Percentiles rank a stretch among this genome's conserved stretches.
Conservation (phyloP, 2,113 vertebrate species). For the Oryctolagus cuniculus region DNA sequence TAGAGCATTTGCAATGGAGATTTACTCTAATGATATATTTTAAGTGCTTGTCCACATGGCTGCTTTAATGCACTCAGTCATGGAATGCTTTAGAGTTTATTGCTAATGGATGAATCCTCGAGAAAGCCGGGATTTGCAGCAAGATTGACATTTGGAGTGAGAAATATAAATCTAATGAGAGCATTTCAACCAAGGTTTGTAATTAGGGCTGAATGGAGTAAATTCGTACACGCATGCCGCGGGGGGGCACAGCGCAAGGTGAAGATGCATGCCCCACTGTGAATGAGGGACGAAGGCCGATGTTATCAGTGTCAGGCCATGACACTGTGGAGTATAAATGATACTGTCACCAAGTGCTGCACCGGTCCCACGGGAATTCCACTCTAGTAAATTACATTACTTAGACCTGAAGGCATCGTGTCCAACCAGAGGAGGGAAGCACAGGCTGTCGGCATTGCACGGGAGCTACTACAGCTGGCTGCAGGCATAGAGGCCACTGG, state of each 20-base stretch:
- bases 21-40: conserved; percentile 86
- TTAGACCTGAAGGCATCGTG: conserved; percentile 91
- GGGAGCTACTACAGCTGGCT: conserved; percentile 84
- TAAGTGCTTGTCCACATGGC: conserved; percentile 82
- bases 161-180: conserved; percentile 88
- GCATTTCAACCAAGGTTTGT: conserved; percentile 87
- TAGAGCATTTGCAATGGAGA: conserved; percentile 86
- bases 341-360: conserved; percentile 90
- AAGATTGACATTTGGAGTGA: conserved; percentile 87
- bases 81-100: conserved; percentile 87
- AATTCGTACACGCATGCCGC: conserved; percentile 82
- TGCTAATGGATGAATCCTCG: conserved; percentile 87
- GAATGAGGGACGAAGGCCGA: conserved; percentile 87
- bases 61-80: conserved; percentile 84
- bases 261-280: conserved; percentile 84
- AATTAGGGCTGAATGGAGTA: conserved; percentile 89
- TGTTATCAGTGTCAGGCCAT: conserved; percentile 88
- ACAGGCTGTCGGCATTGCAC: conserved; percentile 87
- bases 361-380: conserved; percentile 89
- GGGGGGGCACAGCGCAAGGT: conserved; percentile 89
- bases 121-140: conserved; percentile 87
- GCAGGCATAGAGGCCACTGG: conserved; percentile 76
- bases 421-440: conserved; percentile 87
- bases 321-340: conserved; percentile 90
- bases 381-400: conserved; percentile 92